phyloP scores from a whole-genome alignment of 2,113 vertebrate species.

The Redunca redunca region DNA sequence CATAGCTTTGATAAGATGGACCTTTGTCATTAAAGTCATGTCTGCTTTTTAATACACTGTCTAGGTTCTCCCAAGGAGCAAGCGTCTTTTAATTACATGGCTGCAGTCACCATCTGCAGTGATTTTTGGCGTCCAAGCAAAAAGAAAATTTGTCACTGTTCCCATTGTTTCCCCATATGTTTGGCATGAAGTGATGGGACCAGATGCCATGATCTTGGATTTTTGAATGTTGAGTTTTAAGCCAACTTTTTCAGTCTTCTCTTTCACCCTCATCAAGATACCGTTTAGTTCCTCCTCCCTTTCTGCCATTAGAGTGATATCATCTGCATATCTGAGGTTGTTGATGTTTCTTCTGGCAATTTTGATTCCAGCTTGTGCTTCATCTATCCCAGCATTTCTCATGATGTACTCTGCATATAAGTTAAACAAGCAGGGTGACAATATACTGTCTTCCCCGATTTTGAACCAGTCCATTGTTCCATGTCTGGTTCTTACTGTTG shows the following conservation, averaged over 20 bases:
- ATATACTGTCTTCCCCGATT: background rate
- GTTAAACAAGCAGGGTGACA: background rate
- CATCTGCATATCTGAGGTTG: background rate
- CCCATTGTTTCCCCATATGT: background rate
- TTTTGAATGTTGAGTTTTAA: background rate
- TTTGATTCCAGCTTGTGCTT: background rate
- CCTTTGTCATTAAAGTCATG: background rate
- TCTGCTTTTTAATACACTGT: background rate
- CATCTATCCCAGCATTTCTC: background rate
- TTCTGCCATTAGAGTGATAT: background rate
- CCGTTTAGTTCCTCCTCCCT: background rate
- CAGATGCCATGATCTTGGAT: background rate
- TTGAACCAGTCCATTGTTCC: background rate
- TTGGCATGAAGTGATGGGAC: background rate
- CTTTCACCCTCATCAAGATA: background rate
- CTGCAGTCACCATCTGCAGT: background rate
- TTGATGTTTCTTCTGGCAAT: background rate
- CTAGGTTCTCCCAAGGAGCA: background rate
- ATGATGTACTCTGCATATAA: background rate
- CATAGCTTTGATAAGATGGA: background rate
- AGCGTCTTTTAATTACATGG: background rate
- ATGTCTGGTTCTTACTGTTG: background rate
- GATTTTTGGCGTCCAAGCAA: background rate
- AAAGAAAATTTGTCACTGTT: background rate
- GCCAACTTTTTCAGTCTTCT: background rate